A percentile compares a stretch with the other conserved stretches of the same genome.
Conservation (phyloP, 2,797 vertebrate species). For the Coregonus suidteri region DNA sequence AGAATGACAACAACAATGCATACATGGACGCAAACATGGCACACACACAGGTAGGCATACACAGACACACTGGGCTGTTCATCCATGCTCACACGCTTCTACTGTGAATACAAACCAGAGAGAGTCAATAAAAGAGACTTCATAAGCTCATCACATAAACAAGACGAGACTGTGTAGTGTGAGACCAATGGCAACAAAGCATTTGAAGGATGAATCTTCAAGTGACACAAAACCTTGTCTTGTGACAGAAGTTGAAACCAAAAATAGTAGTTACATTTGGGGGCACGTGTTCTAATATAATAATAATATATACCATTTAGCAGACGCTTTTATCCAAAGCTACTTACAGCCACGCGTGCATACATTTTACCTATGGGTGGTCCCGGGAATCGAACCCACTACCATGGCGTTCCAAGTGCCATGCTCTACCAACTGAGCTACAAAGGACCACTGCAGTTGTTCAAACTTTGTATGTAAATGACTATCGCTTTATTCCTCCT, state of each 20-base stretch:
- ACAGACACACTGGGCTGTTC: background rate
- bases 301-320: no score
- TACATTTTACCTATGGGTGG: no score
- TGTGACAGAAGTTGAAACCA: conserved; percentile 31
- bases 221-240: background rate
- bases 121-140: conserved; percentile 10
- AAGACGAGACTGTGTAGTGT: conserved; percentile 22
- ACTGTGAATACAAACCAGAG: conserved; percentile 3
- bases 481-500: background rate
- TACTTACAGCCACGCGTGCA: no score
- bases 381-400: no score
- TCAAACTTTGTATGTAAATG: background rate
- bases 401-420: no score
- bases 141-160: conserved; percentile 54
- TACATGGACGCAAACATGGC: conserved; percentile 17
- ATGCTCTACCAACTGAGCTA: no score
- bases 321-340: no score
- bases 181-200: background rate
- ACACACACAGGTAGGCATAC: conserved; percentile 26
- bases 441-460: conserved; percentile 5
- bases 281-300: conserved; percentile 19
- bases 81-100: background rate
- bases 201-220: background rate
- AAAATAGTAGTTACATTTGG: conserved; percentile 23
- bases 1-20: conserved; percentile 51